Conservation (phyloP, 2,797 vertebrate species). For the Eulemur rubriventer region DNA sequence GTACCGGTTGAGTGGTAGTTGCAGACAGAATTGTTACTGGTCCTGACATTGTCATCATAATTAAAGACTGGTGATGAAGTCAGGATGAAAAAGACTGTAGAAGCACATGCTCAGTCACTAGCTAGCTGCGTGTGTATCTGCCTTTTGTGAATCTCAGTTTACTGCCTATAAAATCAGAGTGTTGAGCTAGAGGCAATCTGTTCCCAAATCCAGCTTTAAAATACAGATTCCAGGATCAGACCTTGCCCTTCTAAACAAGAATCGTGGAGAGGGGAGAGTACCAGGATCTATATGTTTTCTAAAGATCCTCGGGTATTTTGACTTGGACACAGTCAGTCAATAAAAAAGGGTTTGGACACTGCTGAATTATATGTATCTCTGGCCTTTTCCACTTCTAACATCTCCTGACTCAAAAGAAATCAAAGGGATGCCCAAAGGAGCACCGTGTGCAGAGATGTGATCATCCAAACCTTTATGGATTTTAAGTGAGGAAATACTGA, state of each 20-base stretch:
- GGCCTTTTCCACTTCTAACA: constrained; percentile 12
- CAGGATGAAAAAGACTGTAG: neutral
- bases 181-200: neutral
- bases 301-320: constrained; percentile 18
- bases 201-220: constrained; percentile 4
- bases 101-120: neutral
- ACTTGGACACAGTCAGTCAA: constrained; percentile 23
- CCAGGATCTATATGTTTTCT: neutral
- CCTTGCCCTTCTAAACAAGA: neutral
- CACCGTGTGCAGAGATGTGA: neutral
- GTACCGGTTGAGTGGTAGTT: neutral
- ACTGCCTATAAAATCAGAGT: neutral
- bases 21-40: neutral
- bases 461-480: neutral
- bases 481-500: constrained; percentile 44
- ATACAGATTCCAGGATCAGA: neutral
- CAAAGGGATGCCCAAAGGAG: constrained; percentile 25
- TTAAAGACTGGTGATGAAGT: neutral
- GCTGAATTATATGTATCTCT: neutral
- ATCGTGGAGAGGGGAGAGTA: neutral
- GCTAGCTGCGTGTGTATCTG: neutral
- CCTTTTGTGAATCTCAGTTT: neutral
- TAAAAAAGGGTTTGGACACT: neutral
- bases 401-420: constrained; percentile 49
- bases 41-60: neutral